phyloP scores from a whole-genome alignment of 2,888 invertebrate species.

The Trachelus tabidus region DNA sequence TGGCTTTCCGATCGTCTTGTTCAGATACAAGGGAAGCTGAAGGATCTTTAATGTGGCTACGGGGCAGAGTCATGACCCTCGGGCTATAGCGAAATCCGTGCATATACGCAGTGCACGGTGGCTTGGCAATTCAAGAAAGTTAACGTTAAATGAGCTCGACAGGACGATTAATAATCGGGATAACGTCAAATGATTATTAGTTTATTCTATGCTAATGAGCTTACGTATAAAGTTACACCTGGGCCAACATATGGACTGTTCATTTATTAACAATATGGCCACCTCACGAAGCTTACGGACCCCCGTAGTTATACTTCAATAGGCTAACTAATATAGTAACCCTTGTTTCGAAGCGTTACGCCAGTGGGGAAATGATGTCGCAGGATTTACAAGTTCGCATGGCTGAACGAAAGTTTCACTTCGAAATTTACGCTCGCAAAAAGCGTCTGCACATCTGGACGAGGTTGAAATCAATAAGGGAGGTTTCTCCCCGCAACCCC shows the following conservation, averaged over 20 bases:
- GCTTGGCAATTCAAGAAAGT: not conserved
- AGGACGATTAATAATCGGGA: not conserved
- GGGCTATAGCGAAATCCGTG: not conserved
- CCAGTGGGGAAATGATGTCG: not conserved
- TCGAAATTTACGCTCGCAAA: not conserved
- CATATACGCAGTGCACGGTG: not conserved
- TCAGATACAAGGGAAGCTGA: conserved; percentile 17
- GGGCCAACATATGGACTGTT: not conserved
- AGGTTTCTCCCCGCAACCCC: not conserved
- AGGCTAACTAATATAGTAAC: not conserved
- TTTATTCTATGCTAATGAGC: not conserved
- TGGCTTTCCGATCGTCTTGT: conserved; percentile 44
- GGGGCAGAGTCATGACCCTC: not conserved
- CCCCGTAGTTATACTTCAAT: not conserved
- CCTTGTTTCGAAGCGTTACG: not conserved
- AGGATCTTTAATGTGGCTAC: not conserved
- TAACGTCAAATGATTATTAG: not conserved
- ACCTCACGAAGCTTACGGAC: not conserved
- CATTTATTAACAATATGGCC: not conserved
- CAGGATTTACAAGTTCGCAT: not conserved
- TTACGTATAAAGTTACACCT: not conserved
- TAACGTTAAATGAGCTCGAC: not conserved
- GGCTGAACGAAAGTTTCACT: not conserved
- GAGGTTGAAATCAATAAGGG: not conserved
- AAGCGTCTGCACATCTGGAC: not conserved